Evolutionary conservation across 2,888 invertebrate species (phyloP).

Genomic region (Zygaena filipendulae): DNA sequence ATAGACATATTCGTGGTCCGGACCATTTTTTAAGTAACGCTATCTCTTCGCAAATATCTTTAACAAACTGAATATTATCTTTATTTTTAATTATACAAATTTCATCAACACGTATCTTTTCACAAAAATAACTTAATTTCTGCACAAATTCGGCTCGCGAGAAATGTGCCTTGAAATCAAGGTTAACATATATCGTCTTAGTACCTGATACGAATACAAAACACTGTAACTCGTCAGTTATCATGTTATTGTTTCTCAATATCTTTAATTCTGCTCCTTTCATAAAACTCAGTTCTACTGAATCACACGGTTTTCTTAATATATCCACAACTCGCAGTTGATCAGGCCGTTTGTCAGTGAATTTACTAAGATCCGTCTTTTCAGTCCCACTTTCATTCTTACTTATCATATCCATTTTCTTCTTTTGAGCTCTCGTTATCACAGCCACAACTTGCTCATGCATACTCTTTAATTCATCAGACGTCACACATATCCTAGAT

Average conservation of each 20-base stretch:
- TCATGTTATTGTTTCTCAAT: conserved; percentile 1
- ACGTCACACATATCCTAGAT: conserved; percentile 8
- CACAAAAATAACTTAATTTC: conserved; percentile 15
- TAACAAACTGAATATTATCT: conserved; percentile 13
- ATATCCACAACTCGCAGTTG: conserved; percentile 16
- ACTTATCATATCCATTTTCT: not conserved
- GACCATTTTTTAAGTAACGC: conserved; percentile 9
- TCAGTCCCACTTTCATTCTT: not conserved
- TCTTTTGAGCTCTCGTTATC: conserved; percentile 8
- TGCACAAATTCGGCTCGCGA: conserved; percentile 17
- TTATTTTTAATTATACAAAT: conserved; percentile 11
- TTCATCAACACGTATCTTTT: conserved; percentile 7
- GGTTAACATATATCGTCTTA: conserved; percentile 15
- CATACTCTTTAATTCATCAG: conserved; percentile 10
- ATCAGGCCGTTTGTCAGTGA: conserved; percentile 12
- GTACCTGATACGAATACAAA: conserved; percentile 6
- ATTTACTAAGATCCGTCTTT: not conserved
- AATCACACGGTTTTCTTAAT: conserved; percentile 12
- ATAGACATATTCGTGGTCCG: conserved; percentile 17
- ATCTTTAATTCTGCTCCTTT: conserved; percentile 6
- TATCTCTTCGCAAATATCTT: conserved; percentile 12
- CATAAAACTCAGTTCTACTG: conserved; percentile 12
- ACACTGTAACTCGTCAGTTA: conserved; percentile 8
- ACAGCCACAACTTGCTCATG: conserved; percentile 5
- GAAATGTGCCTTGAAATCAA: conserved; percentile 12